phyloP scores from a whole-genome alignment of 2,113 vertebrate genomes.

The Ctenodactylus gundi region DNA sequence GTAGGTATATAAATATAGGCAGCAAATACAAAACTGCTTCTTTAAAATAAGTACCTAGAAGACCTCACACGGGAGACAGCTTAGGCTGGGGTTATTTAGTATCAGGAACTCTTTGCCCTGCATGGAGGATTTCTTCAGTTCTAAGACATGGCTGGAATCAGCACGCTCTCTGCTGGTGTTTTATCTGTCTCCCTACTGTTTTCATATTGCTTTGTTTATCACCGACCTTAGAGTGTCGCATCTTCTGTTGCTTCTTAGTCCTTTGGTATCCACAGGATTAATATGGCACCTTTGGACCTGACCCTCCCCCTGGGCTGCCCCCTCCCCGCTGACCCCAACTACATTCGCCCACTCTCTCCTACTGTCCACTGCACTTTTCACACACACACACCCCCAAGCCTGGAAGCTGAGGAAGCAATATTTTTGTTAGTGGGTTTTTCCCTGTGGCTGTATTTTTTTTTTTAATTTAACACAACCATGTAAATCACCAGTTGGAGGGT shows the following conservation, averaged over 20 bases:
- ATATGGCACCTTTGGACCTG: not conserved
- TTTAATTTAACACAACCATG: slow-evolving; percentile 47
- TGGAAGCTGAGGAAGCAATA: not conserved
- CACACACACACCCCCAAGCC: not conserved
- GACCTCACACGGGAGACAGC: not conserved
- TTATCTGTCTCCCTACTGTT: not conserved
- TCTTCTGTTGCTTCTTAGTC: not conserved
- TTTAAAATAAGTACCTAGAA: not conserved
- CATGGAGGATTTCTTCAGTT: not conserved
- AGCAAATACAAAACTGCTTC: not conserved
- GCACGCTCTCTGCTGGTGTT: not conserved
- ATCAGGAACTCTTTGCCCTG: not conserved
- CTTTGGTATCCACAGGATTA: not conserved
- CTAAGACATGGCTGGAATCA: not conserved
- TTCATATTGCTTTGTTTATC: not conserved
- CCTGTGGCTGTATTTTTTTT: not conserved
- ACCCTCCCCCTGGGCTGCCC: not conserved
- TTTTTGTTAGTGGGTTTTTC: not conserved
- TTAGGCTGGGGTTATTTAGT: not conserved
- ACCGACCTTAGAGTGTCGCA: not conserved
- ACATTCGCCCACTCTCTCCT: not conserved
- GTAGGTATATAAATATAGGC: not conserved
- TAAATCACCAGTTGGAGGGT: slow-evolving; percentile 31
- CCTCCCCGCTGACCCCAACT: no score
- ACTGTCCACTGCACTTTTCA: not conserved